Evolutionary conservation across 2,888 invertebrate genomes (phyloP).

Genomic region (Acleris holmiana): DNA sequence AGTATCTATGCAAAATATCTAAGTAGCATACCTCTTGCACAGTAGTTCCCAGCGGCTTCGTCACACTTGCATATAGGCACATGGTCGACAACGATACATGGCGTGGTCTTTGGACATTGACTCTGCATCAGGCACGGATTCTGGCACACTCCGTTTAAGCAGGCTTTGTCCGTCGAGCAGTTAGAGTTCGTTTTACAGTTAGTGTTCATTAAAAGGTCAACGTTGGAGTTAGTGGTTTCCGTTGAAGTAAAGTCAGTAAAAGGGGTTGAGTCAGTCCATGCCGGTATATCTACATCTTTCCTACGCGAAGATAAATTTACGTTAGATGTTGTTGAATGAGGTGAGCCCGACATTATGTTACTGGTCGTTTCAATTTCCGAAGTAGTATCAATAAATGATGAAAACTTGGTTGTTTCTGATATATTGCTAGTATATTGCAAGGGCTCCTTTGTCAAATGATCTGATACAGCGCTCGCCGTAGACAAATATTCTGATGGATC

Average conservation of each 20-base stretch:
- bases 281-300: constrained; percentile 75
- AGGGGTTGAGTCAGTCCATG: constrained; percentile 73
- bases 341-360: constrained; percentile 43
- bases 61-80: constrained; percentile 86
- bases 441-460: neutral
- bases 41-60: constrained; percentile 84
- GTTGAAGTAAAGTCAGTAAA: constrained; percentile 70
- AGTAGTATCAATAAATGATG: constrained; percentile 9
- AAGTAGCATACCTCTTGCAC: constrained; percentile 85
- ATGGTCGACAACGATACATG: constrained; percentile 86
- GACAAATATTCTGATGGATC: constrained; percentile 2
- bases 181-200: constrained; percentile 86
- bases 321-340: constrained; percentile 63
- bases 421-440: neutral
- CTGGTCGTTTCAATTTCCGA: constrained; percentile 29
- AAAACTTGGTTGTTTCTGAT: constrained; percentile 6
- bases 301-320: constrained; percentile 72
- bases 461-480: constrained; percentile 7
- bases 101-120: constrained; percentile 85
- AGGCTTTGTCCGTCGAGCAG: constrained; percentile 86
- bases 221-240: constrained; percentile 53
- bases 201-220: constrained; percentile 58
- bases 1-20: constrained; percentile 53
- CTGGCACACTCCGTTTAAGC: constrained; percentile 86
- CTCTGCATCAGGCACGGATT: constrained; percentile 83